Conservation (phyloP, 1,140 invertebrate genomes). For the Platyscapa corneri region DNA sequence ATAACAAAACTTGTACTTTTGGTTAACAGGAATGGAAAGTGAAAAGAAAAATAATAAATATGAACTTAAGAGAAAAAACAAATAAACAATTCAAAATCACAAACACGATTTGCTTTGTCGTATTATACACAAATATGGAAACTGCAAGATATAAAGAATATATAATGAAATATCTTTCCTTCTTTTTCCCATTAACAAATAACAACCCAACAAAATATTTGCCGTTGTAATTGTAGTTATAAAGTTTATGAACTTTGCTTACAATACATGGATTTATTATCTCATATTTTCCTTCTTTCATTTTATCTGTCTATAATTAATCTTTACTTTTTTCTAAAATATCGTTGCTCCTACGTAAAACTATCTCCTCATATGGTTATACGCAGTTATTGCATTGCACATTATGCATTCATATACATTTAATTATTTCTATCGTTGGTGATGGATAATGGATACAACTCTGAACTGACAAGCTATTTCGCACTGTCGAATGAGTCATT, state of each 20-base stretch:
- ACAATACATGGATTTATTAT: neutral
- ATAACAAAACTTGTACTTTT: slow-evolving; percentile 41
- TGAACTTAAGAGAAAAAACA: slow-evolving; percentile 11
- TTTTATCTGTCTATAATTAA: slow-evolving; percentile 36
- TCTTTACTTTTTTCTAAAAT: slow-evolving; percentile 1
- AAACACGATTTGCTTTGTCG: neutral
- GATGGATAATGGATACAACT: neutral
- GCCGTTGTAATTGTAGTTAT: slow-evolving; percentile 7
- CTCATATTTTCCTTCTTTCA: neutral
- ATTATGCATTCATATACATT: neutral
- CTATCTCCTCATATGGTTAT: neutral
- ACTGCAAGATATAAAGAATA: slow-evolving; percentile 14
- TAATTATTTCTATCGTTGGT: neutral
- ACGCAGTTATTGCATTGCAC: neutral
- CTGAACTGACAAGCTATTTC: neutral
- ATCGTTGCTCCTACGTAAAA: slow-evolving; percentile 38
- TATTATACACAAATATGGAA: neutral
- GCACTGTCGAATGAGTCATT: neutral
- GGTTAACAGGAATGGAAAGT: slow-evolving; percentile 47
- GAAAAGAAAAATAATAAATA: slow-evolving; percentile 34
- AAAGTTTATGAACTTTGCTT: no score
- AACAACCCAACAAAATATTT: slow-evolving; percentile 38
- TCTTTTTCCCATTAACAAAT: slow-evolving; percentile 1
- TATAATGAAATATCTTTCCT: neutral
- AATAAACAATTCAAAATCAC: slow-evolving; percentile 18